Percentiles rank a stretch among this genome's conserved stretches.
These are phyloP conservation scores for Bruchidius siliquastri DNA, from an alignment of 2,888 invertebrate genomes.

Conservation along the genomic window DNA sequence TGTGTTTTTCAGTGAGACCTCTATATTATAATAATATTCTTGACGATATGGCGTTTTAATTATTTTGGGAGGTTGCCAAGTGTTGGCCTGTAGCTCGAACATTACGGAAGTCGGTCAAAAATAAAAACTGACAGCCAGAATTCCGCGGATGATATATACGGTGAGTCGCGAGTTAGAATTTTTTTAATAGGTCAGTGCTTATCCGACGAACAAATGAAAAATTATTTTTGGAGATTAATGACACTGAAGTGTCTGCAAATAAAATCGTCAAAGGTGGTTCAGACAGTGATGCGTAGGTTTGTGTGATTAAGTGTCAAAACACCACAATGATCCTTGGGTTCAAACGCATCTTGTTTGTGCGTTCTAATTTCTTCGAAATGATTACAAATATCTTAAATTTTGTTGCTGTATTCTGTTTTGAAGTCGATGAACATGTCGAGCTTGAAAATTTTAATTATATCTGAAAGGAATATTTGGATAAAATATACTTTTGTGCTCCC, in stretches of 20 bases:
- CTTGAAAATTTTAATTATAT: too few species aligned
- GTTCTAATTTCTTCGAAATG: background rate
- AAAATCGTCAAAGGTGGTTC: background rate
- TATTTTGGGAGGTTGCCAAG: background rate
- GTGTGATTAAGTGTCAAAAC: background rate
- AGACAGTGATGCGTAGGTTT: background rate
- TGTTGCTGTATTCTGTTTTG: too few species aligned
- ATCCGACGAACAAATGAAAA: background rate
- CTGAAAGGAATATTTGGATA: too few species aligned
- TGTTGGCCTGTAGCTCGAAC: background rate
- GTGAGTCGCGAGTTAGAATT: background rate
- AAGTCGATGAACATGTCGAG: too few species aligned
- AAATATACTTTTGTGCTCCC: too few species aligned
- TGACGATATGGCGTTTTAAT: background rate
- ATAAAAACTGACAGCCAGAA: background rate
- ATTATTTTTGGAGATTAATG: background rate
- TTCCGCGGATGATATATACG: background rate
- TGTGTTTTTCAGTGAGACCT: background rate
- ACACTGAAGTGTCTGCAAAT: background rate
- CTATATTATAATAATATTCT: background rate
- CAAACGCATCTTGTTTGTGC: background rate
- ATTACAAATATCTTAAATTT: background rate
- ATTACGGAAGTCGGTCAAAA: background rate
- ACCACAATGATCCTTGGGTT: background rate
- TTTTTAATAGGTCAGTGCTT: background rate